Conservation (phyloP, 2,888 invertebrate species). For the Tetragonisca angustula region DNA sequence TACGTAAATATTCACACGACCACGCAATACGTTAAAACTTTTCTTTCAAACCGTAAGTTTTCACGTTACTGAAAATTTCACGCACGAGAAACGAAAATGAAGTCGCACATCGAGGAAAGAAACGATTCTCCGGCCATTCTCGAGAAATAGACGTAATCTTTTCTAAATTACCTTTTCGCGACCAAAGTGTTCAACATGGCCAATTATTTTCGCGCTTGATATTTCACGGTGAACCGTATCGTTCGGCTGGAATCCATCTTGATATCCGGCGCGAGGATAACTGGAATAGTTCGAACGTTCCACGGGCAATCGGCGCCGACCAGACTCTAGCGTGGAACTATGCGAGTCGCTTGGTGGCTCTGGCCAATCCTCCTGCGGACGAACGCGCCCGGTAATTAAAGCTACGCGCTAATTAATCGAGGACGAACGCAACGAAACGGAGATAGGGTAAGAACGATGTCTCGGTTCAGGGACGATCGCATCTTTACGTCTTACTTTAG, state of each 20-base stretch:
- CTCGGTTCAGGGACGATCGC: neutral
- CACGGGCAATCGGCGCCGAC: neutral
- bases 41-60: too few species aligned
- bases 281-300: slow-evolving; percentile 32
- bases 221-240: slow-evolving; percentile 36
- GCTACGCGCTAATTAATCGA: slow-evolving; percentile 25
- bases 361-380: neutral
- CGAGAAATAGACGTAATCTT: too few species aligned
- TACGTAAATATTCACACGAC: too few species aligned
- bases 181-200: slow-evolving; percentile 25
- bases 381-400: slow-evolving; percentile 22
- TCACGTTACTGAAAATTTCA: too few species aligned
- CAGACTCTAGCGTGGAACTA: slow-evolving; percentile 6
- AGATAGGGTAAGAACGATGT: slow-evolving; percentile 10
- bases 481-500: slow-evolving; percentile 26
- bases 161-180: too few species aligned
- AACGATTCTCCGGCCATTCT: neutral
- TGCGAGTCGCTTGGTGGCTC: neutral
- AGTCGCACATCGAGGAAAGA: neutral
- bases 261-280: slow-evolving; percentile 37
- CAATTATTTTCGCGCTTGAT: slow-evolving; percentile 51
- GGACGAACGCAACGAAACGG: slow-evolving; percentile 2
- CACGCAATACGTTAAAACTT: too few species aligned
- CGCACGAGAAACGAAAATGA: too few species aligned
- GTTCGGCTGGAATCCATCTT: slow-evolving; percentile 30